Base-by-base conservation (phyloP, 2,888 invertebrate species). In the Cryptus armator region DNA sequence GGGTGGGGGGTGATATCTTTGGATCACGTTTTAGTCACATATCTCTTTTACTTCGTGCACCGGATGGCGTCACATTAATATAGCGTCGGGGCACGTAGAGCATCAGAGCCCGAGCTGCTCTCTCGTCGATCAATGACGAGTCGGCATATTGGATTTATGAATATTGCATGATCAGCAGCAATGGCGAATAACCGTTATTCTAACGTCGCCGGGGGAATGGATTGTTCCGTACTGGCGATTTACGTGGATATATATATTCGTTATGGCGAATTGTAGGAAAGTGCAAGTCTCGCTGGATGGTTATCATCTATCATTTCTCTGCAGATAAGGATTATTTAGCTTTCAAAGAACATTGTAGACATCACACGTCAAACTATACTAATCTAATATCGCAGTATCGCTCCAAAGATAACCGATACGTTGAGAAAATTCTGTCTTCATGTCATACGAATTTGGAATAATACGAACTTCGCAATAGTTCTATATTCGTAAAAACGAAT, bases 81-180 rank as follows among this genome's bases (percentile, higher is more conserved):
- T 43, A 59, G 77, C 64, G 64, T 66, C 43, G 6, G 64, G 14
- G 64, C 43, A 37, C 64, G 59, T 59, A 59, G n/a, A 46, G 64
- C 37, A 37, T 64, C 66, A 51, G 37, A 24, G 7, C 12, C 51
- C 48, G 43, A 19, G 66, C 64, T 48, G 46, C 59, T 71, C 87
- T 71, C 87, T 88, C 88, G 90, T 89, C 89, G 89, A 89, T 91
- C 90, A 82, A 89, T 89, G 88, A 89, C 87, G 86, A 87, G 67
- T 62, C 86, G 87, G 87, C 87, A 90, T 90, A 91, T 91, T 88
- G 90, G 88, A 90, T 91, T 89, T 90, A 87, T 89, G 87, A 89
- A 88, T 90, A 91, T 89, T 88, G 88, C 86, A 89, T 89, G 78
- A 87, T 85, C 84, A 80, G 75, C 84, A 80, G 68, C 64, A 56